Evolutionary conservation across 2,113 vertebrate genomes (phyloP), one percentile per base, ranked within the genome.

Genomic region (Vulpes vulpes): DNA sequence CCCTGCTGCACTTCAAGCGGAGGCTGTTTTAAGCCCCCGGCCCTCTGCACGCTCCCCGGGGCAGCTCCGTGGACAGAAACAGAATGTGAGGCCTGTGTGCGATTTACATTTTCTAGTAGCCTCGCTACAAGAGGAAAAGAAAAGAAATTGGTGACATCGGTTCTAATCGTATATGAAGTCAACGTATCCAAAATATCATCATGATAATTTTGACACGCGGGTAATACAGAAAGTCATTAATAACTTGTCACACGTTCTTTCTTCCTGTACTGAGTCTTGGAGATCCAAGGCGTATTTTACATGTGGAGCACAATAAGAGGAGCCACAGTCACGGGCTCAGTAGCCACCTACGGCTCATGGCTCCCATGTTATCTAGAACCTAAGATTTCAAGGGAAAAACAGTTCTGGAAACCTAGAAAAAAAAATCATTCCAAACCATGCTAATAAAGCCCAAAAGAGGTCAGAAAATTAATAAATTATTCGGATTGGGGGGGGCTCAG

Each of bases 1-100:
- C 0, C 0, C 0, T 19, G 15, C 4, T 8, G 0, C 3, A 11
- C 22, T 32, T 57, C 8, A 2, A 20, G 60, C 1, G 25, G 14
- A 69, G n/a, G 2, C 64, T 53, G 4, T 23, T 32, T 16, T 8
- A 10, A 20, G 19, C 5, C 55, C 23, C 11, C 1, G 0, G 10
- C 38, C 25, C 17, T 25, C 2, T 3, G 16, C 3, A 1, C 2
- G 1, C 8, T 4, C 9, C 51, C 25, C 19, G 38, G 22, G 81
- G 30, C 27, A 43, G 51, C 0, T 1, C 35, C 22, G n/a, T 12
- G 15, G 25, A 32, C 4, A 32, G 49, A 82, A 43, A n/a, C 7
- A 60, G 17, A 27, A 59, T 0, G 1, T 17, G 27, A 64, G 30
- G 1, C 25, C 1, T 1, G 27, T 8, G 23, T 19, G 30, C 11